Conservation (phyloP, 2,797 vertebrate species). For the Tenualosa thibaudeaui region DNA sequence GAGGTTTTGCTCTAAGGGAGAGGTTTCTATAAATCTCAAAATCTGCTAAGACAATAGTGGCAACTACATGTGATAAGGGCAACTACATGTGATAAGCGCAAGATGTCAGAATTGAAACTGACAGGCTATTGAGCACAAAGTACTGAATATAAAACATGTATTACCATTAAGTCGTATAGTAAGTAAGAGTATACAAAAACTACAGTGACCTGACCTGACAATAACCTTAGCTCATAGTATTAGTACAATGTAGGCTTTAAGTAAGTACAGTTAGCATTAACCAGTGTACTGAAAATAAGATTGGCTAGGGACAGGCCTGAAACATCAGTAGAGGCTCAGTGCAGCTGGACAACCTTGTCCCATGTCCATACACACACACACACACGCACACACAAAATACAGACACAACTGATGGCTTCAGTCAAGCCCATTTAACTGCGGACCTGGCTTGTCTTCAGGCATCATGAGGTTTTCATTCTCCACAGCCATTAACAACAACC, state of each 20-base stretch:
- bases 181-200: neutral
- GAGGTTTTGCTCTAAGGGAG: neutral
- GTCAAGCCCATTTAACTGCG: neutral
- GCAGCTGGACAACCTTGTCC: conserved; percentile 6
- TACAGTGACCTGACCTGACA: neutral
- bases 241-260: neutral
- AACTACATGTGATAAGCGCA: too few species aligned
- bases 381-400: neutral
- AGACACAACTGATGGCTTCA: neutral
- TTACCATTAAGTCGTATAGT: neutral
- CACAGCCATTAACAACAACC: neutral
- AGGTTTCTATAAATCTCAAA: neutral
- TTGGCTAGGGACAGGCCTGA: neutral
- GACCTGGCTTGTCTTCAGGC: neutral
- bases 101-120: neutral
- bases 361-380: neutral
- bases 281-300: neutral
- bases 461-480: neutral
- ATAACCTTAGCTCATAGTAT: neutral
- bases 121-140: neutral
- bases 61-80: too few species aligned
- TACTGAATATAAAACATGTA: neutral
- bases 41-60: neutral
- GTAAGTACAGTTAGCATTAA: neutral
- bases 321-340: neutral